A percentile compares a stretch with the other conserved stretches of the same genome.
These are phyloP conservation scores for Unio delphinus DNA, from an alignment of 2,888 invertebrate species.

Conservation along the genomic window DNA sequence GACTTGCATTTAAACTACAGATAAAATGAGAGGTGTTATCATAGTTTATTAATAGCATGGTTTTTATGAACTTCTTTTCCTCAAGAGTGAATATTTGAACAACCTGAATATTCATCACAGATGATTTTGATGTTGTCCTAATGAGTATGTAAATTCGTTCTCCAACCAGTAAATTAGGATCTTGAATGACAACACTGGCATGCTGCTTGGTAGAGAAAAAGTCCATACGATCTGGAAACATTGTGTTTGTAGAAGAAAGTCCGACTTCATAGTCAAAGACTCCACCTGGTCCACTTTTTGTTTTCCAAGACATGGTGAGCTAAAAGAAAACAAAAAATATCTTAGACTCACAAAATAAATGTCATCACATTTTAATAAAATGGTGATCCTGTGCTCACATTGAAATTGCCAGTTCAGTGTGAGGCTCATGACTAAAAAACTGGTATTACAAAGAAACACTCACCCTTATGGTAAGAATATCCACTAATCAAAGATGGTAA, in stretches of 20 bases:
- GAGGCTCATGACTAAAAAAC: too few species aligned
- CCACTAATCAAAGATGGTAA: too few species aligned
- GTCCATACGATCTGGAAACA: constrained; percentile 32
- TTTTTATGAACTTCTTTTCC: too few species aligned
- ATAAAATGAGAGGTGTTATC: too few species aligned
- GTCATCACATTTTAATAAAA: too few species aligned
- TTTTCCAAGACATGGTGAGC: constrained; percentile 45
- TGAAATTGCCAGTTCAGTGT: too few species aligned
- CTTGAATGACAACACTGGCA: not conserved
- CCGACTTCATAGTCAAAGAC: constrained; percentile 48
- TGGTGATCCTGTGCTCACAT: too few species aligned
- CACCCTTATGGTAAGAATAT: too few species aligned
- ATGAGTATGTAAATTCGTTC: constrained; percentile 3
- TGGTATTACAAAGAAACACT: too few species aligned
- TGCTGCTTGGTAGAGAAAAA: constrained; percentile 43
- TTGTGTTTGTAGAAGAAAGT: constrained; percentile 24
- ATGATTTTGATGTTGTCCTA: constrained; percentile 5
- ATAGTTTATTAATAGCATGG: too few species aligned
- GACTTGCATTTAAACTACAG: too few species aligned
- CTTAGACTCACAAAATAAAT: too few species aligned
- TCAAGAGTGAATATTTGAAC: not conserved
- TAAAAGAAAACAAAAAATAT: not conserved
- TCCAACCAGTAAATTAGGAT: constrained; percentile 5
- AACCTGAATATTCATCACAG: constrained; percentile 2
- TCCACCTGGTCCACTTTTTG: constrained; percentile 26